Evolutionary conservation across 2,888 invertebrate genomes (phyloP).

Genomic region (Nasonia oneida): DNA sequence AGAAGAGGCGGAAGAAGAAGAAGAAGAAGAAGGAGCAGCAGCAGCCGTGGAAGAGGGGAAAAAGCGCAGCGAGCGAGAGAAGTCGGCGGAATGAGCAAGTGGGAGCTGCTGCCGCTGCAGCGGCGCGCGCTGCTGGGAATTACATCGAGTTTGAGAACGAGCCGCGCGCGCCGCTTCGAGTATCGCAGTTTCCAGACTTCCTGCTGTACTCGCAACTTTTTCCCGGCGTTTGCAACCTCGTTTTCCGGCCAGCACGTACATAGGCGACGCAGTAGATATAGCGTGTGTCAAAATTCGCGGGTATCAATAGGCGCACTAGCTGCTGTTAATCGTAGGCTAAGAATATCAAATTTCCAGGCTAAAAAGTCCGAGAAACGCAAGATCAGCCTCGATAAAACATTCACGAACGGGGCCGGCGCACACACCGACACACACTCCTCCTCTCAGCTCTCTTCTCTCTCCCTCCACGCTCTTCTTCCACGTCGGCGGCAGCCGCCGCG

Average conservation of each 20-base stretch:
- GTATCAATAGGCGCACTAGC: not conserved
- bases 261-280: not conserved
- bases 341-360: not conserved
- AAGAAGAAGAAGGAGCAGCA: slow-evolving; percentile 7
- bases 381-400: slow-evolving; percentile 23
- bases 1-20: not conserved
- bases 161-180: slow-evolving; percentile 12
- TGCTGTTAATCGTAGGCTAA: not conserved
- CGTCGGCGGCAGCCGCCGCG: slow-evolving; percentile 4
- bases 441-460: not conserved
- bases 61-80: slow-evolving; percentile 33
- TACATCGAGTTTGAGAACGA: slow-evolving; percentile 47
- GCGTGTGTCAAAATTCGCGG: not conserved
- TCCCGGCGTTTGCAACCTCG: slow-evolving; percentile 23
- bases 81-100: slow-evolving; percentile 28
- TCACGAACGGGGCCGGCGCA: slow-evolving; percentile 18
- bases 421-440: slow-evolving; percentile 28
- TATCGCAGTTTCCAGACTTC: slow-evolving; percentile 47
- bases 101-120: not conserved
- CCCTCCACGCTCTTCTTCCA: not conserved
- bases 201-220: slow-evolving; percentile 34
- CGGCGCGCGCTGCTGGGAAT: slow-evolving; percentile 34
- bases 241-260: not conserved
- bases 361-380: slow-evolving; percentile 6
- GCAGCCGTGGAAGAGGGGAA: not conserved